Conservation (phyloP, 2,113 vertebrate species). For the Syngnathus typhle region DNA sequence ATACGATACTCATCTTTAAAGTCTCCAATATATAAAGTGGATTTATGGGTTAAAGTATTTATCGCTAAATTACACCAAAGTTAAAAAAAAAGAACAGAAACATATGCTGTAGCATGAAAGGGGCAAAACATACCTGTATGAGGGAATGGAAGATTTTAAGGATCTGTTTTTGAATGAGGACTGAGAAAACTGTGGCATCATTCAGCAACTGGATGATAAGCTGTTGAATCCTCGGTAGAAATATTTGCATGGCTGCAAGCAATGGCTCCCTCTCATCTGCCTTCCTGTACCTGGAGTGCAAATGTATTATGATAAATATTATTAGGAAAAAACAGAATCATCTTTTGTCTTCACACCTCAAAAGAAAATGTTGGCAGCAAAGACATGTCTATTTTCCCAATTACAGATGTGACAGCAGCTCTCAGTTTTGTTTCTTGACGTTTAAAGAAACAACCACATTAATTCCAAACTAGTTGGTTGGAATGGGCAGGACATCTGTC, state of each 20-base stretch:
- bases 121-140: conserved; percentile 78
- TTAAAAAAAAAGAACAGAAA: too few species aligned
- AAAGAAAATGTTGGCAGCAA: too few species aligned
- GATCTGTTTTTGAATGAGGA: conserved; percentile 95
- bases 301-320: not conserved
- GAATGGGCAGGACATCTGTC: not conserved
- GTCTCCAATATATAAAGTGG: too few species aligned
- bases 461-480: not conserved
- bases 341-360: too few species aligned
- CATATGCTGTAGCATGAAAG: not conserved
- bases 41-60: too few species aligned
- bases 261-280: conserved; percentile 89
- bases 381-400: too few species aligned
- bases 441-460: not conserved
- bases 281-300: conserved; percentile 81
- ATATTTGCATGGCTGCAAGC: conserved; percentile 94
- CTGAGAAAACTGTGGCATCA: conserved; percentile 85
- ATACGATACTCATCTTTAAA: too few species aligned
- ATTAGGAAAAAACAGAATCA: too few species aligned
- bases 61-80: too few species aligned
- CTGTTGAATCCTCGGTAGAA: conserved; percentile 89
- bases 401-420: too few species aligned
- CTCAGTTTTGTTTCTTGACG: not conserved
- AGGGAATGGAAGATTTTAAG: conserved; percentile 96
- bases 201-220: conserved; percentile 84